Evolutionary conservation across 2,797 vertebrate genomes (phyloP), one percentile per base, ranked within the genome.

Genomic region (Mionectes olivaceus): DNA sequence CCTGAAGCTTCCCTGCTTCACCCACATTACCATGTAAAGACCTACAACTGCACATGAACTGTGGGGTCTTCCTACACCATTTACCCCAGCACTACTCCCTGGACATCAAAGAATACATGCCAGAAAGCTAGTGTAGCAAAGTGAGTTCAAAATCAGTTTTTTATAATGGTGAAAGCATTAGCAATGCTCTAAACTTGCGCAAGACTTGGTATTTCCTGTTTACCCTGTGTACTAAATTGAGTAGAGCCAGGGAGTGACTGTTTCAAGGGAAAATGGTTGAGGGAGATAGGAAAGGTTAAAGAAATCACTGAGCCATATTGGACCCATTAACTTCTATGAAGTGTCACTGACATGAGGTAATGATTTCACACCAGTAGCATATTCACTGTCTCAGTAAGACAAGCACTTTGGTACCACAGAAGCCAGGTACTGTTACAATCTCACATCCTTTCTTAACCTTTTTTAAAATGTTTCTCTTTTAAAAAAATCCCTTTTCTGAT

Each of bases 11-110:
- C 44, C n/a, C 53, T 57, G 53, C 53, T 56, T 71, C 73, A 61
- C 53, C 22, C 52, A 47, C 11, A 18, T 70, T 47, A 56, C 52
- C 0, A 1, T 4, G 0, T 56, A 28, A 75, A 83, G 43, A 63
- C 14, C 32, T 32, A 24, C 5, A 65, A 30, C 2, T 70, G n/a
- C 16, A 24, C 68, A n/a, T 7, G 10, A 88, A 33, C 27, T 64
- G 46, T 50, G 30, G 30, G 50, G 41, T 82, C 11, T 41, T 60
- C 19, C 52, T 78, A 50, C 19, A 53, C n/a, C 28, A 15, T 49
- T 71, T 77, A 52, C 22, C 63, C 28, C 57, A 76, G 28, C 53
- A 24, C 52, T 49, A 53, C 44, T 63, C 49, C 25, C 59, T 53
- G 13, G 55, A 43, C 63, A 67, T 70, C 47, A 63, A 46, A 57